Conservation (phyloP, 2,113 vertebrate species). For the Gasterosteus nipponicus region DNA sequence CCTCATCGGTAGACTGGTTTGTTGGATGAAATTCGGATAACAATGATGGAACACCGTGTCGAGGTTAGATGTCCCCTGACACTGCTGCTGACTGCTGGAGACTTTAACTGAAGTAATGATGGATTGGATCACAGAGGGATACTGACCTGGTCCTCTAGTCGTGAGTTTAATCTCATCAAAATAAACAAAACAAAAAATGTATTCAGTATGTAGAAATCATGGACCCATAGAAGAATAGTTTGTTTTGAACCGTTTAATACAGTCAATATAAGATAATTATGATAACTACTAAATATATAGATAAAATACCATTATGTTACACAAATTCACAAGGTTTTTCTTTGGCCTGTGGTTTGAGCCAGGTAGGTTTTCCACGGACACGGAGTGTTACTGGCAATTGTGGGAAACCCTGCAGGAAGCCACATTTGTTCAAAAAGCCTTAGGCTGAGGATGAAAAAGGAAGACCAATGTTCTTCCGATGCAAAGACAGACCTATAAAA, state of each 20-base stretch:
- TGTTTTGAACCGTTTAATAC: background rate
- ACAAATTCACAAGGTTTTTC: background rate
- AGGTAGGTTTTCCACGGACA: background rate
- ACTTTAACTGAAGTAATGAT: conserved; percentile 26
- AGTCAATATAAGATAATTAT: background rate
- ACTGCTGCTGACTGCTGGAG: conserved; percentile 10
- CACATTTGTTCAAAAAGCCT: conserved; percentile 17
- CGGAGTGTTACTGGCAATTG: background rate
- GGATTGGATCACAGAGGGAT: conserved; percentile 17
- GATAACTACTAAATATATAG: background rate
- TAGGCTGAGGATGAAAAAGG: conserved; percentile 36
- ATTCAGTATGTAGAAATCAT: background rate
- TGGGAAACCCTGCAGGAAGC: conserved; percentile 47
- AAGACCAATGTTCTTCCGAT: background rate
- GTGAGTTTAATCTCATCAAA: background rate
- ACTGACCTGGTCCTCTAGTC: conserved; percentile 4
- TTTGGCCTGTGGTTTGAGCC: background rate
- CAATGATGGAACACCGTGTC: conserved; percentile 29
- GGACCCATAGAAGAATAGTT: background rate
- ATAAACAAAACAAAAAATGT: background rate
- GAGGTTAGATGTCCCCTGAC: conserved; percentile 44
- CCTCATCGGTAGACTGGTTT: conserved; percentile 16
- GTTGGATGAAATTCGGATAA: conserved; percentile 39
- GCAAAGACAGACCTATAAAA: conserved; percentile 31
- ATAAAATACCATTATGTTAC: background rate